A percentile compares a stretch with the other conserved stretches of the same genome.
These are phyloP conservation scores for Stegophylla sp. DNA, from an alignment of 2,888 invertebrate species.

Conservation along the genomic window DNA sequence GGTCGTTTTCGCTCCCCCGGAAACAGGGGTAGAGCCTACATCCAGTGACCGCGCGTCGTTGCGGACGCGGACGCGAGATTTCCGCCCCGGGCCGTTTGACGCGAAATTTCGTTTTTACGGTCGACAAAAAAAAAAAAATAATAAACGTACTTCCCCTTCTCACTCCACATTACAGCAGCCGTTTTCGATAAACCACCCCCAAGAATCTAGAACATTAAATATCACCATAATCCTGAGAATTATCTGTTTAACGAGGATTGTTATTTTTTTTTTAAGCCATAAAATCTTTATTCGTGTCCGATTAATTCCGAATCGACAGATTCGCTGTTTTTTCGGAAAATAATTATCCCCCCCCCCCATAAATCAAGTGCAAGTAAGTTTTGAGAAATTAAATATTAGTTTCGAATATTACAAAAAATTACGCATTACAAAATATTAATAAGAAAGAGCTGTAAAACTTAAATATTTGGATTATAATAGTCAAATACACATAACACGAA, in stretches of 20 bases:
- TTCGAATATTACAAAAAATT: neutral
- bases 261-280: conserved; percentile 1
- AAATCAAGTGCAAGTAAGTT: neutral
- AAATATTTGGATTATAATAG: too few relatives aligned
- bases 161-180: too few relatives aligned
- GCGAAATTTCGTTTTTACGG: too few relatives aligned
- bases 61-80: too few relatives aligned
- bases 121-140: too few relatives aligned
- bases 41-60: too few relatives aligned
- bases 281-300: neutral
- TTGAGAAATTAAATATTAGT: neutral
- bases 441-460: neutral
- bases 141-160: too few relatives aligned
- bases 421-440: neutral
- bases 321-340: neutral
- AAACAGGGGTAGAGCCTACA: too few relatives aligned
- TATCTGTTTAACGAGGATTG: neutral
- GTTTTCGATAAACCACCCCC: too few relatives aligned
- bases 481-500: neutral
- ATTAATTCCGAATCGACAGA: conserved; percentile 31
- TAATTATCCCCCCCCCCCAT: neutral
- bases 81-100: too few relatives aligned
- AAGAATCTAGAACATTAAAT: neutral
- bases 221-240: conserved; percentile 20
- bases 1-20: neutral